Conservation (phyloP, 2,797 vertebrate genomes). For the Pseudomugil gertrudae region DNA sequence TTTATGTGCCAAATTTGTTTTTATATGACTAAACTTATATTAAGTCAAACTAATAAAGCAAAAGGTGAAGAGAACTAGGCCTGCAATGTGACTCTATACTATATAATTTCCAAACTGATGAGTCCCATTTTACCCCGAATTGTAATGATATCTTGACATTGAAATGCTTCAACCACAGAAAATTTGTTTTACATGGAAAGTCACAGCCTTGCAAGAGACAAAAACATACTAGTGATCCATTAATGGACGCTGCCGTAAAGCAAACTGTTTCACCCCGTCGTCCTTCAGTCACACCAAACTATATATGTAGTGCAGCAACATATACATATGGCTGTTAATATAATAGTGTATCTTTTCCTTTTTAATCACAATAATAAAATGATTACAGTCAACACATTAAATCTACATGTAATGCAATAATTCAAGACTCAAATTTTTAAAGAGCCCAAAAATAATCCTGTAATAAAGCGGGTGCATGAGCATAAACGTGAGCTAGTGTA, state of each 20-base stretch:
- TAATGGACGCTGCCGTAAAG: slow-evolving; percentile 49
- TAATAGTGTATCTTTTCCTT: neutral
- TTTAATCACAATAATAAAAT: neutral
- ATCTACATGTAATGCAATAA: too few relatives aligned
- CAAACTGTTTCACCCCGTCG: slow-evolving; percentile 44
- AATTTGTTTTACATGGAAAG: neutral
- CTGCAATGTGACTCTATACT: neutral
- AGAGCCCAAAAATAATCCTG: neutral
- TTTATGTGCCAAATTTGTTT: neutral
- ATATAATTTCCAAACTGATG: too few relatives aligned
- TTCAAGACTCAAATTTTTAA: too few relatives aligned
- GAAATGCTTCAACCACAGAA: neutral
- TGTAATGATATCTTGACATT: neutral
- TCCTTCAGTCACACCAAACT: too few relatives aligned
- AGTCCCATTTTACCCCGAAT: neutral
- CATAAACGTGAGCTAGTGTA: neutral
- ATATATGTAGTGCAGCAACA: slow-evolving; percentile 43
- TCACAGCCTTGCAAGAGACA: slow-evolving; percentile 7
- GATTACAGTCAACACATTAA: too few relatives aligned
- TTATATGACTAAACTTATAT: neutral
- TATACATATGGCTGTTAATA: slow-evolving; percentile 29
- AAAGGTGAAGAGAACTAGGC: neutral
- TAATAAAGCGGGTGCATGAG: neutral
- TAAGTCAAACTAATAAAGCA: neutral
- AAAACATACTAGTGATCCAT: slow-evolving; percentile 16